Conservation (phyloP, 2,888 invertebrate genomes). For the Cryptus viduatorius region DNA sequence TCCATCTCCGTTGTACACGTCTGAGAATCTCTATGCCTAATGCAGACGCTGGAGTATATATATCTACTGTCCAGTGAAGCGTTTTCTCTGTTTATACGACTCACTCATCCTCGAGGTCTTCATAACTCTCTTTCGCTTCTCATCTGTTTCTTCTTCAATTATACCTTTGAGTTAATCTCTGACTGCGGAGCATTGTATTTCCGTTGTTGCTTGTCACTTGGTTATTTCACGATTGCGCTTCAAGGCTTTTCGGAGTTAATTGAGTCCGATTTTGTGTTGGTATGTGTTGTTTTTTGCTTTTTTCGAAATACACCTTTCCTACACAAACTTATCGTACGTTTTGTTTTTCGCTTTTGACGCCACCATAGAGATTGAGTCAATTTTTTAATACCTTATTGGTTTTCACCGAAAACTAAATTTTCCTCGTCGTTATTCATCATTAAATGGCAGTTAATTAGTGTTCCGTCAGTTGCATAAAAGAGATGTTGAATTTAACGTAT, state of each 20-base stretch:
- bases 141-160: conserved; percentile 42
- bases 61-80: conserved; percentile 32
- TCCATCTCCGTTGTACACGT: conserved; percentile 36
- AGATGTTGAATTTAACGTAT: too few relatives aligned
- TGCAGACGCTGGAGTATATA: conserved; percentile 52
- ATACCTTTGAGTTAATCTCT: conserved; percentile 22
- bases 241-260: not conserved
- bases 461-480: too few relatives aligned
- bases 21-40: conserved; percentile 52
- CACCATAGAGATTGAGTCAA: too few relatives aligned
- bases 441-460: too few relatives aligned
- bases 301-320: too few relatives aligned
- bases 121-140: conserved; percentile 53
- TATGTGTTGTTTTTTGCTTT: too few relatives aligned
- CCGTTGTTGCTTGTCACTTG: conserved; percentile 17
- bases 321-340: too few relatives aligned
- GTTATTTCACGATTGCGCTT: not conserved
- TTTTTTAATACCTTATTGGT: too few relatives aligned
- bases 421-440: too few relatives aligned
- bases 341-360: too few relatives aligned
- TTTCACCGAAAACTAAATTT: too few relatives aligned
- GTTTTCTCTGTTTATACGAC: conserved; percentile 45
- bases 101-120: conserved; percentile 35
- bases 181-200: conserved; percentile 1
- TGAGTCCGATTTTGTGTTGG: not conserved